These are phyloP conservation scores for Grammomys dolichurus DNA, from an alignment of 2,113 vertebrate genomes.

Conservation along the genomic window DNA sequence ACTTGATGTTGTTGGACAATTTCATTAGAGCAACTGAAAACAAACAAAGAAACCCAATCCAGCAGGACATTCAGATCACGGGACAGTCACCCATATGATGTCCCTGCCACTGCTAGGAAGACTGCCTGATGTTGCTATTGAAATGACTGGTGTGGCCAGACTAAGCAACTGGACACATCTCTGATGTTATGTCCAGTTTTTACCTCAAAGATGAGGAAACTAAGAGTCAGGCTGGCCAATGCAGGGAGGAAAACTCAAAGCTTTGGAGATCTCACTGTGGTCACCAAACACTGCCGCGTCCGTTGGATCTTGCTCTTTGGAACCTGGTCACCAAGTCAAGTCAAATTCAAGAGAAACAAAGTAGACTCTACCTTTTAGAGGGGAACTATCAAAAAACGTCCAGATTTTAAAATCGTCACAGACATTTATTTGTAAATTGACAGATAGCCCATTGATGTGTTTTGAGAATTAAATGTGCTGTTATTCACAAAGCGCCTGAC, in stretches of 20 bases:
- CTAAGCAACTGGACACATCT: background rate
- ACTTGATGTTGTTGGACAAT: background rate
- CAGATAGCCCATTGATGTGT: background rate
- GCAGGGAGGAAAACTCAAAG: background rate
- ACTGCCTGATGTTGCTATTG: background rate
- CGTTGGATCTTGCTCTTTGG: background rate
- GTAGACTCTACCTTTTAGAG: background rate
- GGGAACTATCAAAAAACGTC: background rate
- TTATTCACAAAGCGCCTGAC: background rate
- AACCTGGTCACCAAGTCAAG: background rate
- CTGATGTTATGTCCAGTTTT: background rate
- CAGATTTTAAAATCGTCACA: conserved; percentile 43
- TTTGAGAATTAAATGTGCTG: conserved; percentile 29
- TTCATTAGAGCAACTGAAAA: background rate
- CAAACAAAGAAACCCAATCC: background rate
- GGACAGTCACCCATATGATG: background rate
- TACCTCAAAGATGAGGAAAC: background rate
- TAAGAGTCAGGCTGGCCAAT: background rate
- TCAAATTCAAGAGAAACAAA: background rate
- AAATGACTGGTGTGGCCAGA: background rate
- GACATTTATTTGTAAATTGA: background rate
- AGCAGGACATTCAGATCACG: background rate
- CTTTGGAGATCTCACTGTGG: background rate
- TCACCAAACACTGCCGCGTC: background rate
- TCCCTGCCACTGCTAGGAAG: background rate